Evolutionary conservation across 2,888 invertebrate genomes (phyloP), one percentile per base, ranked within the genome.

Genomic region (Micoletzkya japonica): DNA sequence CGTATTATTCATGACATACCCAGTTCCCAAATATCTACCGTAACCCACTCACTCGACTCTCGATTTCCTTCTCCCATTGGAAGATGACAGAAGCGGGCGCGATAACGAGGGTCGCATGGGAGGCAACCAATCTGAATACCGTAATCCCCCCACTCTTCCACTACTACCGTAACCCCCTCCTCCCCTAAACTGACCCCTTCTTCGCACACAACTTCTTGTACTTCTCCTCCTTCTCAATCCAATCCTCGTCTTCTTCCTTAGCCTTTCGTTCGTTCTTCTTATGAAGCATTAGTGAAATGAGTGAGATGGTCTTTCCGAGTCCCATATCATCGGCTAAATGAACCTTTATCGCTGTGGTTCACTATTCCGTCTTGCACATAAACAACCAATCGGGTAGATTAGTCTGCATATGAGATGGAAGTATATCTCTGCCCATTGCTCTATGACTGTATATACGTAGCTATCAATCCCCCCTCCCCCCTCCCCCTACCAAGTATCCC

Each of bases 41-140:
- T 57, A 28, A 10, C 30, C 6, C 10, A 17, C 57, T 57, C 30
- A 54, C 64, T n/a, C 91, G 91, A 34, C 88, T 89, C 17, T 87
- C 85, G 7, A 94, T 90, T 87, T 95, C 95, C 20, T 87, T 37
- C 72, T 91, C 90, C 96, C 96, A 97, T 86, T 97, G 96, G 77
- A 91, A 90, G 70, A 96, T 88, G 59, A 97, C 89, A 56, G 93
- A 93, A 2, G 95, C 94, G 0, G 95, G 95, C 82, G 94, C 94
- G 1, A 97, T 90, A 0, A 97, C 91, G n/a, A 97, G 88, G 2
- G 87, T 87, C 2, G 86, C 84, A 50, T 79, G 77, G 2, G 86
- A 86, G 30, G 84, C 81, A 7, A 86, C 71, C 30, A 81, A 58
- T 34, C 79, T 77, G 59, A 6, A 72, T 24, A 17, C n/a, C 6